Evolutionary conservation across 2,113 vertebrate genomes (phyloP), one percentile per base, ranked within the genome.

Genomic region (Apaloderma vittatum): DNA sequence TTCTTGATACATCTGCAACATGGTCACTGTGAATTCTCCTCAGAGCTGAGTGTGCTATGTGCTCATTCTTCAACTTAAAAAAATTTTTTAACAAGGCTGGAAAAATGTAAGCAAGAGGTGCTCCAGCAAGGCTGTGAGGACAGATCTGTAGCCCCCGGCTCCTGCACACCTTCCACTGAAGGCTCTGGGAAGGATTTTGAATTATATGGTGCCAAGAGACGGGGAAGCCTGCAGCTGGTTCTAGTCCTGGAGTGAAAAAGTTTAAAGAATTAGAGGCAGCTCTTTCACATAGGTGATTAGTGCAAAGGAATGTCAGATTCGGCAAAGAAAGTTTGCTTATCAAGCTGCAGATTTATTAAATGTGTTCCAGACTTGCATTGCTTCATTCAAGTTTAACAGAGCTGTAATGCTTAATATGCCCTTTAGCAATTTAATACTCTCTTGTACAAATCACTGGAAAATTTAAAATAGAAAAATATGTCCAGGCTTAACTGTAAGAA

Each of bases 381-480:
- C 88, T 96, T 94, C 80, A 29, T 95, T 96, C 81, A 82, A 83
- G 71, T 82, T 94, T 92, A 94, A 68, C 80, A 90, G 86, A 75
- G 37, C 84, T 78, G 92, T 91, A 76, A 79, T 84, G 79, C 90
- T 94, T 97, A 93, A 93, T 88, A 91, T 45, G 62, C 93, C 90
- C 78, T 78, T 59, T 77, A 90, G 80, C 88, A 85, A 84, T 79
- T 86, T 95, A 95, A 94, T 91, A 91, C 96, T 93, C 58, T 93
- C 79, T 86, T 94, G 94, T 96, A 95, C 91, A 92, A 95, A 96
- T 94, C 96, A 94, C 32, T 94, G 96, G 93, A 96, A 97, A 92
- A 90, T 94, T 95, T 95, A 97, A 97, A 95, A 93, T 88, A 94
- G 96, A 94, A 97, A 97, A 91, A 88, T 86, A 93, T 79, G 67